Conservation (phyloP, 2,888 invertebrate genomes). For the Acronicta alni region DNA sequence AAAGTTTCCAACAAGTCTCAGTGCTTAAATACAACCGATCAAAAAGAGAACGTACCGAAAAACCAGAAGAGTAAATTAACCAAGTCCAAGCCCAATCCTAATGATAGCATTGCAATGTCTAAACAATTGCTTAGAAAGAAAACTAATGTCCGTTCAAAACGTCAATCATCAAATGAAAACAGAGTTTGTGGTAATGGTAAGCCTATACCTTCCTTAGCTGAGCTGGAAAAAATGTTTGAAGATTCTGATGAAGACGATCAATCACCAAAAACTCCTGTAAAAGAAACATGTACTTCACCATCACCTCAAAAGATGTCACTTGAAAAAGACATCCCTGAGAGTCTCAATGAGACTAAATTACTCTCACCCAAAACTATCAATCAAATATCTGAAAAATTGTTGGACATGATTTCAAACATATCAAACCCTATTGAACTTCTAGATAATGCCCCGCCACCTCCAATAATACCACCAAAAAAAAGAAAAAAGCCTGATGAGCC, state of each 20-base stretch:
- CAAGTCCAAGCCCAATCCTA: constrained; percentile 17
- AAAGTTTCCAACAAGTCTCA: constrained; percentile 9
- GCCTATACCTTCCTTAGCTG: constrained; percentile 64
- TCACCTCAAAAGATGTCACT: constrained; percentile 21
- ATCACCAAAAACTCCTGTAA: neutral
- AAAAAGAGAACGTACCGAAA: constrained; percentile 51
- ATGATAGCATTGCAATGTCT: constrained; percentile 43
- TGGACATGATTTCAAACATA: constrained; percentile 26
- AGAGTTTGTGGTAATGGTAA: constrained; percentile 60
- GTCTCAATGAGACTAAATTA: constrained; percentile 3
- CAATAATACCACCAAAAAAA: constrained; percentile 59
- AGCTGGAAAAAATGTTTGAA: constrained; percentile 65
- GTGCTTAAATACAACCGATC: constrained; percentile 16
- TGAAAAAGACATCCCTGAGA: neutral
- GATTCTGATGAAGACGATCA: constrained; percentile 58
- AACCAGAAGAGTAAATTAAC: constrained; percentile 11
- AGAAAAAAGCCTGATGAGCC: constrained; percentile 57
- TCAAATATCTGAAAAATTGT: constrained; percentile 32
- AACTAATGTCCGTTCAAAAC: constrained; percentile 6
- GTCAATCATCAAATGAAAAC: constrained; percentile 18
- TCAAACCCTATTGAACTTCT: constrained; percentile 40
- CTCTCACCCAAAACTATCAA: constrained; percentile 31
- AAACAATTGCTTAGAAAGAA: constrained; percentile 43
- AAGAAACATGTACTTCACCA: constrained; percentile 8
- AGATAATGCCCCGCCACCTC: constrained; percentile 18